Evolutionary conservation across 2,797 vertebrate genomes (phyloP), one percentile per base, ranked within the genome.

Genomic region (Menidia menidia): DNA sequence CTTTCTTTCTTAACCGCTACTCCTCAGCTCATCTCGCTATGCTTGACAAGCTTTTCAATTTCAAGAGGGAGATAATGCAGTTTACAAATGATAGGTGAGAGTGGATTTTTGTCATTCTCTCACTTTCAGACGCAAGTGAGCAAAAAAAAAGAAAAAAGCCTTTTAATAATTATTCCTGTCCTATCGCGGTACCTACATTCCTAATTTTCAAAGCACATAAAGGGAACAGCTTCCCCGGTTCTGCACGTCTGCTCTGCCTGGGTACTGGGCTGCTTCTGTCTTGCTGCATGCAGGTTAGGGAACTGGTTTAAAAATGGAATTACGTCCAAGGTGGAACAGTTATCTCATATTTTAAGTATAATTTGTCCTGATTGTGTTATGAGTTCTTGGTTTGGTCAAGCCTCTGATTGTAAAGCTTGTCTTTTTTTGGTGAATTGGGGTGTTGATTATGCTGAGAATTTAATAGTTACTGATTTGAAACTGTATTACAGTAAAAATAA

Each of bases 11-110:
- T 10, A 71, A 54, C 18, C 15, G 50, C 25, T 35, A 35, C 35
- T 60, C 32, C 39, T 25, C 2, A n/a, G 53, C 61, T 14, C 42
- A 58, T 25, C 43, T 12, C 4, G 73, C 54, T 59, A 18, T 1
- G 54, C 41, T 19, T 52, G 48, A 52, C 31, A 19, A 31, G 15
- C 60, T 62, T 56, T 33, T n/a, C 16, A n/a, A 53, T 59, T 54
- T 58, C 35, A 48, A 32, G 44, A 33, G 57, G 35, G 64, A 14
- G 10, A 15, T 31, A 39, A 32, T 65, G 47, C 39, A n/a, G 30
- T 43, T 56, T 18, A 48, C 4, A 10, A 39, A 6, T 16, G 5
- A 65, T 32, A 32, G 53, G 25, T 16, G 8, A 41, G 16, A 0
- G 16, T 47, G 53, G 41, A 41, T 47, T 58, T 63, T 15, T 3